Base-by-base conservation (phyloP, 2,888 invertebrate species). In the Sarcophaga caerulescens region DNA sequence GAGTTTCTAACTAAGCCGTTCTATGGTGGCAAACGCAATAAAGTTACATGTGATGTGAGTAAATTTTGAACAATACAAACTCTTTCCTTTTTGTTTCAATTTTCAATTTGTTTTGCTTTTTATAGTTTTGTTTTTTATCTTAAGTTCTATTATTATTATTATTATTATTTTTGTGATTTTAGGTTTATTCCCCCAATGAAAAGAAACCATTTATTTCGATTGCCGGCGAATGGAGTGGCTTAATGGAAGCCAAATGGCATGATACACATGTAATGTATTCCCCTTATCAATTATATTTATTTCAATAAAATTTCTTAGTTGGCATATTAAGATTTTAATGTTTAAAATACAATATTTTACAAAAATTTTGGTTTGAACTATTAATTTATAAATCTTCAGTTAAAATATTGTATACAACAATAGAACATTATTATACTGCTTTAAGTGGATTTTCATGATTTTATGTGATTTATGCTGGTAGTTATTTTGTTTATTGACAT, bases 1-100 rank as follows among this genome's bases (percentile, higher is more conserved):
- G 99, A 99, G 93, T 99, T 99, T 94, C 94, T 98, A 82, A 99
- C 99, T 4, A 99, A 99, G 94, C 99, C 99, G 0, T 99, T 99
- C 93, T 99, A 99, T 93, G 99, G 99, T 21, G 99, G 98, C 85
- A 99, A 98, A 94, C 97, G 98, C 90, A 97, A 99, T 92, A 95
- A 96, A 87, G 95, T 99, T 77, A 95, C 95, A 0, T 98, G 97
- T 75, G 98, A 98, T 90, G 95, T 98, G 80, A 92, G 92, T n/a
- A 8, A 19, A 6, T 45, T 11, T 57, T 68, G 3, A 47, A 62
- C 23, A 23, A 2, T 59, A 3, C 17, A 21, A 65, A 11, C 8
- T 60, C 60, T 35, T 35, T 35, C 4, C 4, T 35, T 25, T 35
- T 35, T 6, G 35, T 35, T 35, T 35, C 6, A 35, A 6, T 8